Conservation (phyloP, 2,888 invertebrate species). For the Syrista parreyssii region DNA sequence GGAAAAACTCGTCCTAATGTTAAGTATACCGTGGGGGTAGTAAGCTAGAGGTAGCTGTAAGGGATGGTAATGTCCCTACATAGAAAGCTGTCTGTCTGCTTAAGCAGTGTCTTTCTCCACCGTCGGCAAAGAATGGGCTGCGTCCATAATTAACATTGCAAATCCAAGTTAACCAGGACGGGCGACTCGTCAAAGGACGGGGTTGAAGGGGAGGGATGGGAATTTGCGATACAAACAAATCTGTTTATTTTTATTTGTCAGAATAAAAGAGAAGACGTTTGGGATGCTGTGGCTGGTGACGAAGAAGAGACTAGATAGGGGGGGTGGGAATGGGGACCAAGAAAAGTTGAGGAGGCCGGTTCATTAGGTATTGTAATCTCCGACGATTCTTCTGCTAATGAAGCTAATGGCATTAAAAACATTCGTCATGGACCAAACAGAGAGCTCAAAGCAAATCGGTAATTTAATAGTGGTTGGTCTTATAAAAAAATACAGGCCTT, state of each 20-base stretch:
- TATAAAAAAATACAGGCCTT: neutral
- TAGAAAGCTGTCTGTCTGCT: neutral
- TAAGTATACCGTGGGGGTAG: neutral
- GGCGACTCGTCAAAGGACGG: constrained; percentile 47
- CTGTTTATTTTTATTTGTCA: constrained; percentile 60
- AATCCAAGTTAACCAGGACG: constrained; percentile 57
- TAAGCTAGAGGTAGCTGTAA: neutral
- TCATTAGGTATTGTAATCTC: constrained; percentile 66
- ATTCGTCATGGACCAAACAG: constrained; percentile 52
- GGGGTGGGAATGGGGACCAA: constrained; percentile 1
- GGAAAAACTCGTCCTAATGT: neutral
- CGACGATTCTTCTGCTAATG: constrained; percentile 57
- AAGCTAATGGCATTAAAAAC: constrained; percentile 64
- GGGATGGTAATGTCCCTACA: neutral
- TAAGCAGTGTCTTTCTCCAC: neutral
- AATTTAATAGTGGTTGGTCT: constrained; percentile 44
- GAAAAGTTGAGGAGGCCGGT: constrained; percentile 49
- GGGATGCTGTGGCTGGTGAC: neutral
- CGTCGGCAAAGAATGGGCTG: constrained; percentile 5
- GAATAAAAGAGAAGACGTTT: neutral
- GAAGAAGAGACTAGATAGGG: neutral
- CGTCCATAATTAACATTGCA: constrained; percentile 59
- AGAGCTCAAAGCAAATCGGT: constrained; percentile 50
- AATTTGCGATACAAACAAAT: constrained; percentile 62
- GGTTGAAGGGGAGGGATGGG: constrained; percentile 36